Evolutionary conservation across 2,113 vertebrate genomes (phyloP), one percentile per base, ranked within the genome.

Genomic region (Lycocorax pyrrhopterus): DNA sequence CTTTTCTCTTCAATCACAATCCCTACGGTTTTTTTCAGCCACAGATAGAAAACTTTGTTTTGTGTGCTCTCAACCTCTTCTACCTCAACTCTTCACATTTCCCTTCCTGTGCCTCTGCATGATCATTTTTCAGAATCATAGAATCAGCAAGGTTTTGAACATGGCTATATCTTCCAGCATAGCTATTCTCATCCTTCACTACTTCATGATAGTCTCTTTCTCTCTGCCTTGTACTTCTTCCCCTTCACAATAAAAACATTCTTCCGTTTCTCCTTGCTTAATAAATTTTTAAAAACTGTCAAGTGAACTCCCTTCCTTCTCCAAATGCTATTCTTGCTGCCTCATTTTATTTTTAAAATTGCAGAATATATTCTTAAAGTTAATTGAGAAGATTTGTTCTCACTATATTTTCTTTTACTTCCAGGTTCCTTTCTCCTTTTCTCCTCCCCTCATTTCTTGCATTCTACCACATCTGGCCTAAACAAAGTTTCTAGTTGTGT

Each of bases 401-500:
- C 26, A 39, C 9, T 55, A 4, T 23, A 4, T 53, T 82, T 90
- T 69, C 26, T 39, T 51, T 92, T 35, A 41, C 55, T n/a, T 83
- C 32, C 55, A 51, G 5, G 7, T 78, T 46, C 15, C 20, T 79
- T 74, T 75, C 30, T 84, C 8, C 16, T 84, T n/a, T 67, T 86
- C 55, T 21, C 12, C 16, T 37, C 14, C 9, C 6, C 39, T 74
- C 1, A 1, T 10, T 91, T 79, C 69, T 49, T 56, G 8, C 3
- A 52, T 4, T 20, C 16, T 60, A 29, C 0, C 0, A 33, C 8
- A 60, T 60, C 73, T 63, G 16, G 23, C 58, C 33, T 67, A 78
- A 58, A 73, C 4, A 41, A 86, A 67, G 4, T 41, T 74, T 59
- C 3, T 33, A 41, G 13, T 32, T n/a, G 4, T 78, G 47, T 41